These are phyloP conservation scores for Drosophila nr. perissopoda DNA, from an alignment of 2,888 invertebrate genomes.

Conservation along the genomic window DNA sequence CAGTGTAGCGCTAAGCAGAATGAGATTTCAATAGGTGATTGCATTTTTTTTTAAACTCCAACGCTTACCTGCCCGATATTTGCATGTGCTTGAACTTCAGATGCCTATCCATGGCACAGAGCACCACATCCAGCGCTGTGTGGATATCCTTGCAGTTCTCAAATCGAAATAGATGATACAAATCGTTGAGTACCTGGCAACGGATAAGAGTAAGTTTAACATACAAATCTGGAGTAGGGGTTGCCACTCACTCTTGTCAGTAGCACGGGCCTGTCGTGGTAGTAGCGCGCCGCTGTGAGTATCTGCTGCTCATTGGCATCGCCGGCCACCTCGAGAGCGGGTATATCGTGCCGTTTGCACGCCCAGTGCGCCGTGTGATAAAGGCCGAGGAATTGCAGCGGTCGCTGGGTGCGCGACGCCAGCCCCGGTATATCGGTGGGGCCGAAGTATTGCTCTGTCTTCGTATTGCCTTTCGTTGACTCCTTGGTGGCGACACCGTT, in stretches of 20 bases:
- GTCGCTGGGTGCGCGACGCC: slow-evolving; percentile 89
- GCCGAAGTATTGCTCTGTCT: slow-evolving; percentile 64
- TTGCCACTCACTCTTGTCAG: slow-evolving; percentile 86
- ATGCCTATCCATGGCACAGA: slow-evolving; percentile 96
- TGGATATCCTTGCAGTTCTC: slow-evolving; percentile 92
- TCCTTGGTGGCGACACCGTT: slow-evolving; percentile 89
- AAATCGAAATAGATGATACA: slow-evolving; percentile 94
- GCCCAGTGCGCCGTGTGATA: slow-evolving; percentile 96
- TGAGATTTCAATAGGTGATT: neutral
- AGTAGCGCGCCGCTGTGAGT: slow-evolving; percentile 92
- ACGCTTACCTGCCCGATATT: slow-evolving; percentile 92
- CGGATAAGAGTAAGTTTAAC: neutral
- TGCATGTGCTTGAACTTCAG: slow-evolving; percentile 95
- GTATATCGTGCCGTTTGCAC: slow-evolving; percentile 95
- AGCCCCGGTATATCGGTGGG: slow-evolving; percentile 94
- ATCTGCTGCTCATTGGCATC: slow-evolving; percentile 96
- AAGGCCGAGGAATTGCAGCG: slow-evolving; percentile 95
- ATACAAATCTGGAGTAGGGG: too few relatives aligned
- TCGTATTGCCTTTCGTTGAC: slow-evolving; percentile 73
- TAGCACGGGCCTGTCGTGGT: slow-evolving; percentile 93
- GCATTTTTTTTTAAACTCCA: neutral
- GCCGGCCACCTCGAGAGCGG: slow-evolving; percentile 95
- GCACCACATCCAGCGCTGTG: slow-evolving; percentile 91
- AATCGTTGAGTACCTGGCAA: slow-evolving; percentile 93
- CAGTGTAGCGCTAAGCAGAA: slow-evolving; percentile 91